Base-by-base conservation (phyloP, 2,797 vertebrate species). In the Menidia menidia region DNA sequence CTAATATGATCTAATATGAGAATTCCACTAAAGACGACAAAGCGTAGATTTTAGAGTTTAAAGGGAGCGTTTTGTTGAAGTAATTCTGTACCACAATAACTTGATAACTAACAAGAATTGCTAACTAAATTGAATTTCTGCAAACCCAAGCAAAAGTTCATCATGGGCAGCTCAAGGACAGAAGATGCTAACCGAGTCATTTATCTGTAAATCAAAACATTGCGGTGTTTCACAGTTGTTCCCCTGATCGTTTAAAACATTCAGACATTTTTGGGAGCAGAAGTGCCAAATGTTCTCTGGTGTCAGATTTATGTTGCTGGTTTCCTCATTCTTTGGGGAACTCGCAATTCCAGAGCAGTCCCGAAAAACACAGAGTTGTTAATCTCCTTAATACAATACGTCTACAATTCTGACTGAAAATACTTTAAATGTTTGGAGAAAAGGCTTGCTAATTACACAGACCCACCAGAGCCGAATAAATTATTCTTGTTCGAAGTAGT, bases 281-380 rank as follows among this genome's bases (percentile, higher is more conserved):
- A 44, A 56, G 32, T 35, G 30, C 19, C 25, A 51, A 25, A 12
- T 31, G 31, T 9, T 14, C 30, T 6, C 50, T 51, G 19, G 8
- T 18, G n/a, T 48, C 8, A 48, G n/a, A 18, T 42, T 11, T 57
- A 15, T 19, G 52, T 19, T 47, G 18, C 30, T 35, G 52, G 54
- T 14, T 44, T 35, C 52, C n/a, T 16, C 43, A 35, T 18, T 11
- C 43, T 66, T 48, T 41, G 10, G 25, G 51, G 47, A 42, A 25
- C 57, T 31, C 30, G 39, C 47, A 16, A 60, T 52, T 68, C 47
- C 48, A 25, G 19, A 44, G 10, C 15, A 14, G 18, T 68, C 39
- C 9, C 47, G 43, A 45, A 68, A 60, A 60, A 60, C 57, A 53
- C 41, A 53, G 30, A 52, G 18, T 6, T 45, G 47, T 57, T n/a